Evolutionary conservation across 2,797 vertebrate species (phyloP).

Genomic region (Falco rusticolus): DNA sequence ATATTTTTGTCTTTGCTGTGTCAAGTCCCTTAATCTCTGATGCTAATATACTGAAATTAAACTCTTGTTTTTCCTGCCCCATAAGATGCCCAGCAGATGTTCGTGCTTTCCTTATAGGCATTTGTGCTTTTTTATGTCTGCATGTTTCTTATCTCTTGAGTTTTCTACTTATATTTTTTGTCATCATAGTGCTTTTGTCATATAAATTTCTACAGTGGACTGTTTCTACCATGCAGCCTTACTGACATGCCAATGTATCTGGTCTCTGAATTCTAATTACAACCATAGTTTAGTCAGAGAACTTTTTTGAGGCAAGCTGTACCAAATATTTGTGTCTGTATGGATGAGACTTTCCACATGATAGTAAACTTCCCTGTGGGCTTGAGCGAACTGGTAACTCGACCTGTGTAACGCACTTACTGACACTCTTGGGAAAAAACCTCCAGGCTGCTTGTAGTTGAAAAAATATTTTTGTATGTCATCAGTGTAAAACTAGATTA

Average conservation of each 20-base stretch:
- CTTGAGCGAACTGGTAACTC: background rate
- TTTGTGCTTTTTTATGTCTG: background rate
- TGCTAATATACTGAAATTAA: background rate
- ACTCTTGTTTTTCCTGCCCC: background rate
- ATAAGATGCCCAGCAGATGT: background rate
- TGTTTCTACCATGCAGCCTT: background rate
- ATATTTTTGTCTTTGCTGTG: background rate
- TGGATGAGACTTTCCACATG: background rate
- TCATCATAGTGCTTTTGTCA: background rate
- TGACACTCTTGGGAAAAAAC: background rate
- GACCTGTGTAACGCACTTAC: background rate
- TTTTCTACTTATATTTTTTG: background rate
- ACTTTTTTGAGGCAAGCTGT: background rate
- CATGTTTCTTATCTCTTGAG: background rate
- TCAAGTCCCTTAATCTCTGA: background rate
- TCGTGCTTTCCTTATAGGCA: background rate
- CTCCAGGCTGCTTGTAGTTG: background rate
- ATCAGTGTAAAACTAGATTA: background rate
- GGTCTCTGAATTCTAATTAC: background rate
- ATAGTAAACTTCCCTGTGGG: background rate
- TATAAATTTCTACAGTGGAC: background rate
- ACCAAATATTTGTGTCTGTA: background rate
- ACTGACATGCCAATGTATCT: rapidly evolving
- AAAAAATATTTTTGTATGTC: background rate
- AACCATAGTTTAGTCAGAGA: background rate